Evolutionary conservation across 2,113 vertebrate species (phyloP).

Genomic region (Petrocephalus microphthalmus): DNA sequence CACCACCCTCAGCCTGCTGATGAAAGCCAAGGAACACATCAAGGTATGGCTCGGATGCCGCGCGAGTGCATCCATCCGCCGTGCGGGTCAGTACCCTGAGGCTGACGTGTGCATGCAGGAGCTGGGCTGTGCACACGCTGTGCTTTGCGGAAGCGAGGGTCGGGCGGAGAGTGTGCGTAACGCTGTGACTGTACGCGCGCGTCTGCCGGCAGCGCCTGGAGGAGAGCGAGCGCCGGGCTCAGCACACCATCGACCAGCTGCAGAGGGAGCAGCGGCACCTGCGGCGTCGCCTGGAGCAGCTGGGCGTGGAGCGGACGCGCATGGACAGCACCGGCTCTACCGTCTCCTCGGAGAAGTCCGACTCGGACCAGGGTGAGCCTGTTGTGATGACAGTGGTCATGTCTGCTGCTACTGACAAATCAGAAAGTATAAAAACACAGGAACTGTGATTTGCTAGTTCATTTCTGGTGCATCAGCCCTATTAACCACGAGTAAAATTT

Average conservation of each 20-base stretch:
- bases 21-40: conserved; percentile 85
- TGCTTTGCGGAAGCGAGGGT: background rate
- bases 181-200: background rate
- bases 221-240: conserved; percentile 76
- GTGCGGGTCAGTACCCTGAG: background rate
- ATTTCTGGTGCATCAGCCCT: background rate
- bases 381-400: background rate
- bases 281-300: conserved; percentile 82
- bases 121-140: background rate
- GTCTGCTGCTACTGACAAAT: background rate
- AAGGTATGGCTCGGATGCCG: conserved; percentile 62
- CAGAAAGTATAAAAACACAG: background rate
- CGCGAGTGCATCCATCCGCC: background rate
- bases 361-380: conserved; percentile 81
- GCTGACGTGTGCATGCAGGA: background rate
- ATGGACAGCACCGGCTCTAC: conserved; percentile 83
- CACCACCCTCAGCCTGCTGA: conserved; percentile 88
- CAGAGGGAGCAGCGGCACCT: conserved; percentile 86
- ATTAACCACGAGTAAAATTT: background rate
- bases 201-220: conserved; percentile 72
- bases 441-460: background rate
- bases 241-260: conserved; percentile 86
- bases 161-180: background rate
- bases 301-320: conserved; percentile 79
- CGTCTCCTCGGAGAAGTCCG: conserved; percentile 73